These are phyloP conservation scores for Oceanites oceanicus DNA, from an alignment of 2,113 vertebrate genomes.

Conservation along the genomic window DNA sequence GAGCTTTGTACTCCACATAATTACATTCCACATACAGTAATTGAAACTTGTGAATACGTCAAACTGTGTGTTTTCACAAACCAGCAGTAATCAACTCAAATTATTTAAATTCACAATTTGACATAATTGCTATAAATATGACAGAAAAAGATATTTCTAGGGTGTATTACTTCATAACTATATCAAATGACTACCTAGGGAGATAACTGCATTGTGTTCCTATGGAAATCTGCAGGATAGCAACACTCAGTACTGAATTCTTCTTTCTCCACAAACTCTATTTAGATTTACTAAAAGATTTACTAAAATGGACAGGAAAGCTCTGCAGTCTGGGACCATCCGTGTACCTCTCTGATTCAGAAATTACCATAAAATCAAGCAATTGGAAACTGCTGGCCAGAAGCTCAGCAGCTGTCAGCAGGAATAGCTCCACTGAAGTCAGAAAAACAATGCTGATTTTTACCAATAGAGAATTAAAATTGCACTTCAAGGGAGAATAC, in stretches of 20 bases:
- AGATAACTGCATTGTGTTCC: constrained; percentile 9
- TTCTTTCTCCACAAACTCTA: neutral
- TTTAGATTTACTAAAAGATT: neutral
- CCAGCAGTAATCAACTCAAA: constrained; percentile 59
- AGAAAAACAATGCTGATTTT: neutral
- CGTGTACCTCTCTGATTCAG: neutral
- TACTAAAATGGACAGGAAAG: neutral
- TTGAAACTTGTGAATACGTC: constrained; percentile 53
- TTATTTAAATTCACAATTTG: constrained; percentile 66
- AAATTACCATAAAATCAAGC: constrained; percentile 1
- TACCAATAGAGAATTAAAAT: neutral
- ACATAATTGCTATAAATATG: constrained; percentile 67
- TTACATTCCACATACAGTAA: constrained; percentile 58
- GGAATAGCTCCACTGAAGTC: neutral
- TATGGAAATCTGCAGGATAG: neutral
- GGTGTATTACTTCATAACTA: constrained; percentile 12
- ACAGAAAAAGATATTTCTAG: constrained; percentile 51
- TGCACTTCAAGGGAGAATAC: neutral
- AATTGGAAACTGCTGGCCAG: neutral
- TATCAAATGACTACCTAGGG: constrained; percentile 18
- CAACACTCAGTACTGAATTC: neutral
- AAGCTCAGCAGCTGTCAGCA: neutral
- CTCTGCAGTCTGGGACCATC: neutral
- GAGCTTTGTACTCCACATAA: constrained; percentile 48
- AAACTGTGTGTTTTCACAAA: constrained; percentile 70